Evolutionary conservation across 2,113 vertebrate genomes (phyloP).

Genomic region (Nothocercus nigrocapillus): DNA sequence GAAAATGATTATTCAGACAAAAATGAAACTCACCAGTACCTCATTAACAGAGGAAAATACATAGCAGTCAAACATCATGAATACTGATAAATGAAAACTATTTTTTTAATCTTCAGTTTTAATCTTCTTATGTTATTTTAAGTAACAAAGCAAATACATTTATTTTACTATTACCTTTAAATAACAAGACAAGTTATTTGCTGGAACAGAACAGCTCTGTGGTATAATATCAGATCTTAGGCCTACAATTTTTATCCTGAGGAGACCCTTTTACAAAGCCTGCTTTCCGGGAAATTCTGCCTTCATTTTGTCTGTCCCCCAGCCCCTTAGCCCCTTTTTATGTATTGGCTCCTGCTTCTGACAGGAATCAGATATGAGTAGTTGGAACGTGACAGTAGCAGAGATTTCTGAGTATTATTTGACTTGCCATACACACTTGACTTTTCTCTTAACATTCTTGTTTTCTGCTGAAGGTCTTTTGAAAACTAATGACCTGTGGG

Average conservation of each 20-base stretch:
- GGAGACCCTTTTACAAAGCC: neutral
- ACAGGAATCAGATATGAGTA: neutral
- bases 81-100: conserved; percentile 19
- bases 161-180: conserved; percentile 34
- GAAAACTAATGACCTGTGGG: neutral
- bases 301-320: neutral
- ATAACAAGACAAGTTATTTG: neutral
- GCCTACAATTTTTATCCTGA: neutral
- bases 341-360: neutral
- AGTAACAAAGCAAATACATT: conserved; percentile 14
- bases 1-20: conserved; percentile 41
- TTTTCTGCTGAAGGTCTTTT: neutral
- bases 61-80: neutral
- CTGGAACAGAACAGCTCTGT: neutral
- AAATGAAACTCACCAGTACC: conserved; percentile 11
- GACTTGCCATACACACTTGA: neutral
- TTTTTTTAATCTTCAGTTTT: conserved; percentile 37
- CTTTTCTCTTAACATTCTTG: neutral
- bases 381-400: neutral
- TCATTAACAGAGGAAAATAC: conserved; percentile 18
- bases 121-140: conserved; percentile 22
- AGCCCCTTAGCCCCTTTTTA: neutral
- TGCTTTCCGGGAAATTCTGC: neutral
- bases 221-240: neutral
- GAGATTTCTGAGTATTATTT: neutral